phyloP scores from a whole-genome alignment of 1,140 invertebrate species.

The Trichonephila inaurata region DNA sequence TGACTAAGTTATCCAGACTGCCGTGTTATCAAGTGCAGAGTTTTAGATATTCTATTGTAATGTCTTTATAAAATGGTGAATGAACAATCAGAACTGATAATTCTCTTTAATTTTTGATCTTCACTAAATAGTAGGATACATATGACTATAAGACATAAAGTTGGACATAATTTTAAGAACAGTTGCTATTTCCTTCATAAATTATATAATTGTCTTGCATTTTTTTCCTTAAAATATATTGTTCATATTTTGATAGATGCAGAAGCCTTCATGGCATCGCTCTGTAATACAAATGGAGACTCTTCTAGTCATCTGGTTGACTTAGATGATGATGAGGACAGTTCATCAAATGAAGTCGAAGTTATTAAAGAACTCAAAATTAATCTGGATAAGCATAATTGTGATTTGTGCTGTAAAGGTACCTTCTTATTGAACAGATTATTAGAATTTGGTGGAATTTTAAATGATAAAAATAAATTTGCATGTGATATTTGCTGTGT shows the following conservation, averaged over 20 bases:
- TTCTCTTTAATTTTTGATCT: no score
- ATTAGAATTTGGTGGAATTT: conserved; percentile 44
- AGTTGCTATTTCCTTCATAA: no score
- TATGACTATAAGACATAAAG: no score
- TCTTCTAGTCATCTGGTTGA: not conserved
- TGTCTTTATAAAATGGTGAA: no score
- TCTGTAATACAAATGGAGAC: not conserved
- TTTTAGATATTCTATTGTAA: no score
- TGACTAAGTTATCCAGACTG: no score
- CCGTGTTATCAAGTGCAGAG: no score
- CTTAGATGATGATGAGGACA: not conserved
- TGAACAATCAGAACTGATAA: no score
- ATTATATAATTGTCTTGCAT: no score
- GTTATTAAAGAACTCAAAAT: conserved; percentile 51
- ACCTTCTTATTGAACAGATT: conserved; percentile 56
- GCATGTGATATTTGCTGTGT: conserved; percentile 46
- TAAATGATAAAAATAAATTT: conserved; percentile 29
- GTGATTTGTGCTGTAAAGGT: conserved; percentile 50
- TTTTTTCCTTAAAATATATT: not conserved
- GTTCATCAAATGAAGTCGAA: conserved; percentile 41
- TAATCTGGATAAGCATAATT: conserved; percentile 7
- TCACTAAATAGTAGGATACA: no score
- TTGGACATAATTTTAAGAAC: no score
- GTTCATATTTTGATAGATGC: not conserved
- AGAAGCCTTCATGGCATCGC: not conserved